Evolutionary conservation across 2,888 invertebrate genomes (phyloP), one percentile per base, ranked within the genome.

Genomic region (Callinectes sapidus): DNA sequence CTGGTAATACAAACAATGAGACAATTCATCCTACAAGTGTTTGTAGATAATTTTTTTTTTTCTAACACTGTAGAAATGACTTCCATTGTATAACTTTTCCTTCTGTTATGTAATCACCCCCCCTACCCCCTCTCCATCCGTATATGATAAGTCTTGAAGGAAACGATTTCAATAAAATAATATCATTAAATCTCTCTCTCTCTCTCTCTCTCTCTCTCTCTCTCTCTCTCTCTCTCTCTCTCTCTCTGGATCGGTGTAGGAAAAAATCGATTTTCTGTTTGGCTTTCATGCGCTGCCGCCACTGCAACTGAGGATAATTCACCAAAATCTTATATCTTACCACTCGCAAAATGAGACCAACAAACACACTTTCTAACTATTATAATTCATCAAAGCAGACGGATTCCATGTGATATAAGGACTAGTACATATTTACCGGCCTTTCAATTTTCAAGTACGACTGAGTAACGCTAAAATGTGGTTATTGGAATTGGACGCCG

Each of bases 401-500:
- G 5, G 23, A 61, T 3, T 61, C 18, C 6, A 23, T 18, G 61
- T 23, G 18, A 61, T 23, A 61, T 61, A 23, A 23, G 61, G 23
- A 61, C 61, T 23, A 61, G 61, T 89, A 89, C 66, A 89, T 89
- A 89, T 89, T 89, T 89, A 55, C 89, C 35, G n/a, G 14, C 1
- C 0, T 77, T 28, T 88, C 35, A 61, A 55, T 88, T 28, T 54
- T 0, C 18, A n/a, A 13, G n/a, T 89, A 14, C 32, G 71, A 3
- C 32, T 61, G 87, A 10, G 3, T 88, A 88, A 88, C 88, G 87
- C 13, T 18, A 23, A 28, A 87, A 28, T 48, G 6, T 87, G 54
- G 87, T 3, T 35, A 39, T 35, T 89, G 71, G 89, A 89, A 89
- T 89, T 71, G 54, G 71, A 89, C 89, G 89, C 71, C 8, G 39